Percentiles rank a stretch among this genome's conserved stretches.
These are phyloP conservation scores for Diplodus puntazzo DNA, from an alignment of 2,797 vertebrate genomes.

Conservation along the genomic window DNA sequence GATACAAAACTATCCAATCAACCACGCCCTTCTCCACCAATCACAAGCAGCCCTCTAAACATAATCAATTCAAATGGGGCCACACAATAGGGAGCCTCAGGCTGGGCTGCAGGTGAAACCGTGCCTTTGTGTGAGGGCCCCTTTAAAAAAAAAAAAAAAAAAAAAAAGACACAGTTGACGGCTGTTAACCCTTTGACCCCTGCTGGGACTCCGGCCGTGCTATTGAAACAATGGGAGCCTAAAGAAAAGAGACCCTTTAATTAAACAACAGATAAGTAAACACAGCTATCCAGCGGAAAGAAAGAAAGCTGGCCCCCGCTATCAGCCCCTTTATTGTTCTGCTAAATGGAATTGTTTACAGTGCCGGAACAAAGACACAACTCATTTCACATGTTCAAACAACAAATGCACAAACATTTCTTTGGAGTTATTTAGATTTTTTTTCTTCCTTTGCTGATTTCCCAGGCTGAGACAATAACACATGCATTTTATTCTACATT, in stretches of 20 bases:
- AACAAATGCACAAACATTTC: slow-evolving; percentile 68
- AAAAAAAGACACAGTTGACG: slow-evolving; percentile 87
- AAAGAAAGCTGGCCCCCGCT: slow-evolving; percentile 69
- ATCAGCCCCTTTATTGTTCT: slow-evolving; percentile 82
- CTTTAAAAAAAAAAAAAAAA: slow-evolving; percentile 68
- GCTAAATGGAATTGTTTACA: slow-evolving; percentile 78
- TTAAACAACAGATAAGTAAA: slow-evolving; percentile 89
- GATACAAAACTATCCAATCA: slow-evolving; percentile 96
- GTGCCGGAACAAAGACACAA: slow-evolving; percentile 72
- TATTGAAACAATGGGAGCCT: slow-evolving; percentile 85
- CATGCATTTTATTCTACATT: slow-evolving; percentile 35
- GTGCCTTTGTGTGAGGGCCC: slow-evolving; percentile 88
- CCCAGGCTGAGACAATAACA: slow-evolving; percentile 36
- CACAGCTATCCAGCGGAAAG: slow-evolving; percentile 78
- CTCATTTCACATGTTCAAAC: slow-evolving; percentile 71
- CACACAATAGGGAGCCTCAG: slow-evolving; percentile 89
- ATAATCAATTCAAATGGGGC: slow-evolving; percentile 90
- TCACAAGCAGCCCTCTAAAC: slow-evolving; percentile 94
- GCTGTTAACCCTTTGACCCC: slow-evolving; percentile 93
- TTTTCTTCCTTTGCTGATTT: slow-evolving; percentile 38
- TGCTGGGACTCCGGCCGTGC: slow-evolving; percentile 81
- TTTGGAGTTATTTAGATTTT: slow-evolving; percentile 56
- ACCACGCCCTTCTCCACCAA: slow-evolving; percentile 97
- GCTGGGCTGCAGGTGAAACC: slow-evolving; percentile 92
- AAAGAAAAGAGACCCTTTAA: slow-evolving; percentile 86